Percentiles rank a stretch among this genome's conserved stretches.
phyloP scores from a whole-genome alignment of 2,888 invertebrate species.

The Drosophila demipolita region DNA sequence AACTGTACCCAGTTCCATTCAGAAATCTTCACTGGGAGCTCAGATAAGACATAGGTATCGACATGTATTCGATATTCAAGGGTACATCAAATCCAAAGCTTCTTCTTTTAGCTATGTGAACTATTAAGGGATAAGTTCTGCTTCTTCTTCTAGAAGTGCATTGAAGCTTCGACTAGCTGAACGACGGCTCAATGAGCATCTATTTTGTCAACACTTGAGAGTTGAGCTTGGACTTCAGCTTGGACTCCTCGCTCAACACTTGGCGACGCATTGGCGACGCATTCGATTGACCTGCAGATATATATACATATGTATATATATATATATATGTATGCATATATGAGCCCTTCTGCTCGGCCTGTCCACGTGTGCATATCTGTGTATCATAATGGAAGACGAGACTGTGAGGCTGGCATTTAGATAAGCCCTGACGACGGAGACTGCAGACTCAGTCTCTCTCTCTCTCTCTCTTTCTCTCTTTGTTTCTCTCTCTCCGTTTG shows the following conservation, averaged over 20 bases:
- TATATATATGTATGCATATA: not conserved
- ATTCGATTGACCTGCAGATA: constrained; percentile 79
- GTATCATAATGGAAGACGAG: constrained; percentile 86
- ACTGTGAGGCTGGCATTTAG: constrained; percentile 85
- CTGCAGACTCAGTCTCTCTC: constrained; percentile 8
- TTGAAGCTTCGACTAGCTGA: constrained; percentile 18
- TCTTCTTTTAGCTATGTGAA: not conserved
- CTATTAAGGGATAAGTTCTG: too few species aligned
- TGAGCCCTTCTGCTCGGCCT: constrained; percentile 14
- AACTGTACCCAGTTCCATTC: not conserved
- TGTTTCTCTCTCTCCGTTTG: constrained; percentile 5
- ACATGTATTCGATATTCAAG: too few species aligned
- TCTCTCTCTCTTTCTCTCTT: not conserved
- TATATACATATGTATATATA: constrained; percentile 7
- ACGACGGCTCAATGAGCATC: not conserved
- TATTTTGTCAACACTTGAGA: constrained; percentile 25
- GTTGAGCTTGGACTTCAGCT: constrained; percentile 17
- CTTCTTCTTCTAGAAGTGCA: constrained; percentile 20
- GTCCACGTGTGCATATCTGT: constrained; percentile 77
- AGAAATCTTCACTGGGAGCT: not conserved
- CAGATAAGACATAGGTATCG: not conserved
- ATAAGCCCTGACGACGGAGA: constrained; percentile 75
- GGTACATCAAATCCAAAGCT: not conserved
- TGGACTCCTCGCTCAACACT: constrained; percentile 19
- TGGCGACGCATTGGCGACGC: constrained; percentile 80